Base-by-base conservation (phyloP, 2,888 invertebrate species). In the Pinctada fucata region DNA sequence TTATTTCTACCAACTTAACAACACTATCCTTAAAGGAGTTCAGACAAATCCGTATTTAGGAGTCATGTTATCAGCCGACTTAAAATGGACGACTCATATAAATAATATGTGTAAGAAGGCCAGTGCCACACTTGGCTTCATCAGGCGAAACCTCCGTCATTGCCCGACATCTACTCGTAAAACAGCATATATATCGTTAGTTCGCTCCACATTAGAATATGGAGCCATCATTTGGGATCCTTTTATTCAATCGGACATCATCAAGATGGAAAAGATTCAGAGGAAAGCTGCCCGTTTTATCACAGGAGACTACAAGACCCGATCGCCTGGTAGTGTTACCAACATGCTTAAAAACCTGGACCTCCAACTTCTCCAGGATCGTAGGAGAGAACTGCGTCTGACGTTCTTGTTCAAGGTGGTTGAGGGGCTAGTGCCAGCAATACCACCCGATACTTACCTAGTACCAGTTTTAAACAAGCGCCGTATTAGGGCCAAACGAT, bases 61-160 rank as follows among this genome's bases (percentile, higher is more conserved):
- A 8, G 6, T 52, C 10, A 52, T 74, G 70, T n/a, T 79, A 75
- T 31, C 76, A 10, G 51, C 63, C 1, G 78, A 80, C 51, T 69
- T 75, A 64, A 70, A 71, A 64, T 80, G 80, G 80, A 52, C 64
- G n/a, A 78, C 52, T n/a, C 75, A 74, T 13, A 80, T 80, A 45
- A 76, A 50, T 58, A 79, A 78, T 16, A 75, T 80, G 50, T 65
- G 58, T 48, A 80, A 78, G 58, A 77, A 71, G 52, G 75, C 80
- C 2, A 80, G 74, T 49, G 77, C 80, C 47, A 71, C 80, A 6
- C 49, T 78, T 8, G 74, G 75, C 45, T 80, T 80, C 68, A 47
- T 80, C 4, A 70, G 80, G 68, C 65, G 77, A 66, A 80, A 78
- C 64, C 50, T 77, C 3, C 3, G 77, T 10, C 66, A 75, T 52